phyloP scores from a whole-genome alignment of 2,888 invertebrate genomes.

The Drosophila robusta region DNA sequence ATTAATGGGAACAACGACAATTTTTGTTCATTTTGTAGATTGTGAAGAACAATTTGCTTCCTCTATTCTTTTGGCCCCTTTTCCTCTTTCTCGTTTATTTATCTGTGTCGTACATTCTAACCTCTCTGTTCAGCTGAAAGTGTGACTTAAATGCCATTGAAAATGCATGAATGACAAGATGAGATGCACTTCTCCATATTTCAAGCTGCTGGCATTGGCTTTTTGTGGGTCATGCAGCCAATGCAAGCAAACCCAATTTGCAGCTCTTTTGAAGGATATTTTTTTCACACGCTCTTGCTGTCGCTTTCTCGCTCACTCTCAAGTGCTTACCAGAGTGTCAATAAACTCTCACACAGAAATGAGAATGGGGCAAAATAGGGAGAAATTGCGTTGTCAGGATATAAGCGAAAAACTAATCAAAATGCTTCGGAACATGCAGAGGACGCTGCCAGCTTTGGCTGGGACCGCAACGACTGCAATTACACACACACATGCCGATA shows the following conservation, averaged over 20 bases:
- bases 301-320: not conserved
- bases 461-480: conserved; percentile 35
- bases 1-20: not conserved
- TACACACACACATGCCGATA: conserved; percentile 6
- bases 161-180: conserved; percentile 46
- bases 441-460: conserved; percentile 21
- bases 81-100: not conserved
- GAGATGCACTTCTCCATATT: conserved; percentile 27
- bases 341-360: conserved; percentile 33
- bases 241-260: conserved; percentile 52
- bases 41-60: not conserved
- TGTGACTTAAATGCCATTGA: conserved; percentile 44
- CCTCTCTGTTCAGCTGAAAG: not conserved
- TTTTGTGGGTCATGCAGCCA: conserved; percentile 32
- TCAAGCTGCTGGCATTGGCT: conserved; percentile 22
- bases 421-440: conserved; percentile 45
- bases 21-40: not conserved
- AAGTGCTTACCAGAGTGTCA: conserved; percentile 36
- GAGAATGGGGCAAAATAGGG: conserved; percentile 9
- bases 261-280: conserved; percentile 26
- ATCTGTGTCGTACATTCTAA: not conserved
- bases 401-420: conserved; percentile 63
- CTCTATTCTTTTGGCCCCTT: not conserved
- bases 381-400: conserved; percentile 20
- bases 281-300: not conserved